phyloP scores from a whole-genome alignment of 2,797 vertebrate genomes.

The Euphonia xanthogaster region DNA sequence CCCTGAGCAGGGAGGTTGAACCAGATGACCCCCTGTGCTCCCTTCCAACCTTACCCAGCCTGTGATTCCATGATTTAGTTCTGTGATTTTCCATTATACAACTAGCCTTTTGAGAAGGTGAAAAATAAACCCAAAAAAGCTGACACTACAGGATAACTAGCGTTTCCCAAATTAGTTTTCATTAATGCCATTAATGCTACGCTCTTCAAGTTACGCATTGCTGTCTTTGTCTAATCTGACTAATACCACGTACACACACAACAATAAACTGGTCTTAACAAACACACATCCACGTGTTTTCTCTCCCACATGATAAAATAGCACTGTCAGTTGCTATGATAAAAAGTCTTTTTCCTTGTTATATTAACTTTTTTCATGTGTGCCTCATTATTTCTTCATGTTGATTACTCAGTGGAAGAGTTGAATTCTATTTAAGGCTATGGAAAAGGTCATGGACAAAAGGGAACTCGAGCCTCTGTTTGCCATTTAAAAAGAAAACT shows the following conservation, averaged over 20 bases:
- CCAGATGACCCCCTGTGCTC: background rate
- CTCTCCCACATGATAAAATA: background rate
- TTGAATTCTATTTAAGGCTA: constrained; percentile 35
- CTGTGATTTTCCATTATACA: background rate
- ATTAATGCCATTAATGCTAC: background rate
- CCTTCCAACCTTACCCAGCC: background rate
- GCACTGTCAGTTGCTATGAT: background rate
- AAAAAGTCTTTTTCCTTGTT: background rate
- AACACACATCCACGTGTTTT: background rate
- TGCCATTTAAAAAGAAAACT: constrained; percentile 53
- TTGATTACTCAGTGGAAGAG: background rate
- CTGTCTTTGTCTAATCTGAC: background rate
- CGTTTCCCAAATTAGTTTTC: background rate
- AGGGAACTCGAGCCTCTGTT: constrained; percentile 6
- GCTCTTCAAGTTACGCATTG: background rate
- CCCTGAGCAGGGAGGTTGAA: background rate
- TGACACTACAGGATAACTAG: background rate
- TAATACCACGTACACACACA: background rate
- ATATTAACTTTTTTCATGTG: constrained; percentile 3
- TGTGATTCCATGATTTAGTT: background rate
- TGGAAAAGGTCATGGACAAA: constrained; percentile 57
- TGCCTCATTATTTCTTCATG: constrained; percentile 27
- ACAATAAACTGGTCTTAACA: background rate
- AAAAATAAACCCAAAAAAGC: no score
- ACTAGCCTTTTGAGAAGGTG: background rate